A percentile compares a stretch with the other conserved stretches of the same genome.
These are phyloP conservation scores for Suricata suricatta DNA, from an alignment of 2,113 vertebrate genomes.

Conservation along the genomic window DNA sequence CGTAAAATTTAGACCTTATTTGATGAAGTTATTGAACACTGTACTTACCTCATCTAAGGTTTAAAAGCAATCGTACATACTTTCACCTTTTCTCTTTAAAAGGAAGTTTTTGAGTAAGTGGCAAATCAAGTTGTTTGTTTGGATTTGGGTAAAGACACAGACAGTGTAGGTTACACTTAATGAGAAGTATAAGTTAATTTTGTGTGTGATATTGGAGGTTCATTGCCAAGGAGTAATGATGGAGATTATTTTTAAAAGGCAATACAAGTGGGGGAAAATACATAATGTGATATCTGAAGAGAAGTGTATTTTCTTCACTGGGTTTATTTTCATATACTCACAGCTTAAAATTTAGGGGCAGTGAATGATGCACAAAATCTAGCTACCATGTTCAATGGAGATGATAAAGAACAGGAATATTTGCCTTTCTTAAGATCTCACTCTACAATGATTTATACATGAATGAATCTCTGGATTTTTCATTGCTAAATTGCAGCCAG, in stretches of 20 bases:
- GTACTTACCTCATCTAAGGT: constrained; percentile 77
- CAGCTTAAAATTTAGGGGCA: constrained; percentile 55
- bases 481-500: background rate
- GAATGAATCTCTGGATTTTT: background rate
- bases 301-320: constrained; percentile 80
- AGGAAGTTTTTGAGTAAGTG: constrained; percentile 72
- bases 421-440: background rate
- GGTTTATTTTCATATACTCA: constrained; percentile 63
- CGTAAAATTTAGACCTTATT: constrained; percentile 82
- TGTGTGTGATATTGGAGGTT: constrained; percentile 65
- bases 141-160: constrained; percentile 59
- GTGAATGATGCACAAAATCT: constrained; percentile 24
- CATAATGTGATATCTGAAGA: constrained; percentile 73
- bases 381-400: background rate
- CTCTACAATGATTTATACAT: background rate
- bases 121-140: constrained; percentile 73
- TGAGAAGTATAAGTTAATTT: constrained; percentile 80
- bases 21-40: constrained; percentile 85
- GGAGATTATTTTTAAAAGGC: constrained; percentile 52
- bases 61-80: constrained; percentile 77
- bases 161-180: constrained; percentile 74
- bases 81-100: constrained; percentile 72
- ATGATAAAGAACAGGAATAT: constrained; percentile 31
- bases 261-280: constrained; percentile 66
- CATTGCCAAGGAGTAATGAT: constrained; percentile 60